Base-by-base conservation (phyloP, 2,797 vertebrate species). In the Dermochelys coriacea region DNA sequence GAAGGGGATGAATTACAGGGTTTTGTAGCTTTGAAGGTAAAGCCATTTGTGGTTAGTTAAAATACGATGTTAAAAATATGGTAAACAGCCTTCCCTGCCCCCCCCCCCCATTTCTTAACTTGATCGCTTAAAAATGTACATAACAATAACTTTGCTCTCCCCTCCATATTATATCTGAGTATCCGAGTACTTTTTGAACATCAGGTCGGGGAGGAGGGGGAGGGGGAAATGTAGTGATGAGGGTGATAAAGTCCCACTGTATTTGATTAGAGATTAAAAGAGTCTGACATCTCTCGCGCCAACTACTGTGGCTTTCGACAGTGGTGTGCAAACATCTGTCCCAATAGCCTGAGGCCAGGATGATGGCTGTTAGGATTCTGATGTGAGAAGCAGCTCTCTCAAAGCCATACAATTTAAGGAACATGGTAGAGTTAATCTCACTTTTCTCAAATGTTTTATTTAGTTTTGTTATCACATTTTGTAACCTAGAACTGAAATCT, bases 291-390 rank as follows among this genome's bases (percentile, higher is more conserved):
- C 91, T 29, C 57, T 91, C 87, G 95, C 52, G 0, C 80, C 45
- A 51, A 78, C 91, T 37, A 89, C 71, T 34, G 29, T 86, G 90
- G 45, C 81, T 96, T 93, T 92, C 61, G 64, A 68, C 90, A 27
- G 1, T 52, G 54, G 57, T 95, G 54, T 45, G 47, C 61, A 57
- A 85, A 7, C 37, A 27, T 37, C 68, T 12, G 45, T 49, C 93
- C 95, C 52, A 94, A 84, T 75, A 90, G 82, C 82, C 57, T 88
- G 19, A 92, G 81, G 71, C 57, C 23, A 90, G 52, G 49, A 93
- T 51, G 57, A 64, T 52, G 47, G 37, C 19, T 94, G 57, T 64
- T 82, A 77, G 25, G 41, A 51, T 4, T 80, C 8, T 57, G 49
- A 6, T 4, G 78, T 90, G 89, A 49, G 55, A 80, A 82, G 64